phyloP scores from a whole-genome alignment of 1,140 invertebrate genomes.

The Acromyrmex echinatior region DNA sequence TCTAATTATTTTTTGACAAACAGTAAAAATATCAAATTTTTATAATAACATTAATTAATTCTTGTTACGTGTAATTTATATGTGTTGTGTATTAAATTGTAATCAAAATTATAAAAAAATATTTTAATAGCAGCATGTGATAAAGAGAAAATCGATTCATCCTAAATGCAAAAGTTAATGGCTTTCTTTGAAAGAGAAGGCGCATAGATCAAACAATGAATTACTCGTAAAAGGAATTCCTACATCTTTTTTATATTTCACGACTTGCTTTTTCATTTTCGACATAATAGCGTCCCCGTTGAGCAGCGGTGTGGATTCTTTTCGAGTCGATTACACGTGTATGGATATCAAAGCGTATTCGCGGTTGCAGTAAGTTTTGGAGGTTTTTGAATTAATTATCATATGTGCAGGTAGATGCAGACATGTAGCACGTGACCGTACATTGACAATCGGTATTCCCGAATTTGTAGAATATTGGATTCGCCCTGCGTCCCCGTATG shows the following conservation, averaged over 20 bases:
- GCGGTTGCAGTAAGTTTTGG: constrained; percentile 31
- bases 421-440: constrained; percentile 73
- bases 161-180: constrained; percentile 48
- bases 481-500: constrained; percentile 66
- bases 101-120: not conserved
- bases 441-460: constrained; percentile 70
- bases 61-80: not conserved
- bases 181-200: not conserved
- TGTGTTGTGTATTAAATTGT: not conserved
- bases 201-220: constrained; percentile 53
- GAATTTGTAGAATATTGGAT: constrained; percentile 70
- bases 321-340: not conserved
- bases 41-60: not conserved
- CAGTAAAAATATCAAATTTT: not conserved
- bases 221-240: constrained; percentile 25
- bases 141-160: constrained; percentile 16
- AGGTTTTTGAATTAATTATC: constrained; percentile 73
- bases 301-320: not conserved
- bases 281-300: constrained; percentile 65
- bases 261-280: not conserved
- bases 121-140: not conserved
- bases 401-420: constrained; percentile 33
- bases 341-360: constrained; percentile 9
- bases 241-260: constrained; percentile 54
- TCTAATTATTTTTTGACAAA: constrained; percentile 11